Evolutionary conservation across 2,797 vertebrate species (phyloP), one percentile per base, ranked within the genome.

Genomic region (Acomys russatus): DNA sequence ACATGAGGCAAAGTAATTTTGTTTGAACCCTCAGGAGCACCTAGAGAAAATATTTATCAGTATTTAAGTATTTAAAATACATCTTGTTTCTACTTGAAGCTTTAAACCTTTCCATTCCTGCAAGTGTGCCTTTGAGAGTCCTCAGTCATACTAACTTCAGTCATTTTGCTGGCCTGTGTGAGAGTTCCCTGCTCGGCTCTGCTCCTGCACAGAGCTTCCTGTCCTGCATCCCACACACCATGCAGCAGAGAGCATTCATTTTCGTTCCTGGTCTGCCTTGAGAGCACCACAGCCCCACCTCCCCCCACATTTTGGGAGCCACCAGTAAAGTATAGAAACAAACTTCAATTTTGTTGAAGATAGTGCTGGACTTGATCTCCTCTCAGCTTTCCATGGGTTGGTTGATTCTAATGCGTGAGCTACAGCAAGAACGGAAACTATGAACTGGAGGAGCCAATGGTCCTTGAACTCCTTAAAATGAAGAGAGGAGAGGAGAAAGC

Each of bases 31-130:
- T 98, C 96, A 97, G 96, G 92, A 97, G 96, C 96, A 92, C 96
- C 92, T 97, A 88, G 94, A 96, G 91, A 91, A 97, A 95, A 84
- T 98, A 96, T 97, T 92, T 97, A 96, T 96, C 97, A 95, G 95
- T 97, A 97, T 98, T 98, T 97, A 97, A 97, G 92, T 97, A 96
- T 97, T 97, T 97, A 97, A 96, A 91, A 90, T 90, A 88, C 68
- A 18, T 97, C 87, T 96, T 96, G 89, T 95, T 94, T 96, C 94
- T 97, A 97, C 96, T 98, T 97, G 97, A 98, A 98, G 97, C 97
- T 97, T 98, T 98, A 98, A 98, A 51, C 95, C 97, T 95, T 97
- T 96, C 94, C 88, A 80, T 93, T 94, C 96, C 98, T 97, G 95
- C 96, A 97, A 96, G 95, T 95, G 97, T 97, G 97, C 97, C 97